Evolutionary conservation across 2,888 invertebrate species (phyloP).

Genomic region (Empis livida): DNA sequence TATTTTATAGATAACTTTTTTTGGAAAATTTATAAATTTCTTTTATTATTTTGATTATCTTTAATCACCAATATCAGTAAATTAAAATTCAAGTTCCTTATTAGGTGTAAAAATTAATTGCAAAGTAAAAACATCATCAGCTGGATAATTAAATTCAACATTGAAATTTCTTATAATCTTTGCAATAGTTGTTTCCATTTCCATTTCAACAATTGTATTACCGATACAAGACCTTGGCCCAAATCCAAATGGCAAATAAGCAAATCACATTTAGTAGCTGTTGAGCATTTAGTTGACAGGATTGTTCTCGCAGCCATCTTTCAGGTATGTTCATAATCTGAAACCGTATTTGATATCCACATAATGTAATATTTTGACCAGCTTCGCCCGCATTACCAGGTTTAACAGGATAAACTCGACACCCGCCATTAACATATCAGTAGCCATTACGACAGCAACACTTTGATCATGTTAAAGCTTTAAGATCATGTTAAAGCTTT

Average conservation of each 20-base stretch:
- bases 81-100: slow-evolving; percentile 21
- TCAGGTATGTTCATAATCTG: slow-evolving; percentile 53
- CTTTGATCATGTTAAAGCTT: slow-evolving; percentile 45
- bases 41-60: no score
- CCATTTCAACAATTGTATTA: slow-evolving; percentile 53
- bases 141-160: slow-evolving; percentile 21
- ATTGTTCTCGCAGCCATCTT: slow-evolving; percentile 42
- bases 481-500: no score
- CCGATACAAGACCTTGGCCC: slow-evolving; percentile 46
- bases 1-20: no score
- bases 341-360: slow-evolving; percentile 48
- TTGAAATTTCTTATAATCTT: slow-evolving; percentile 25
- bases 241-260: slow-evolving; percentile 14
- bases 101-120: slow-evolving; percentile 21
- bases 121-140: slow-evolving; percentile 17
- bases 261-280: slow-evolving; percentile 11
- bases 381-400: slow-evolving; percentile 43
- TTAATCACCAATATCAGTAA: slow-evolving; percentile 12
- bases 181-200: slow-evolving; percentile 41
- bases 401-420: slow-evolving; percentile 47
- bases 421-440: slow-evolving; percentile 58
- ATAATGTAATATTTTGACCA: slow-evolving; percentile 42
- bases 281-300: slow-evolving; percentile 6
- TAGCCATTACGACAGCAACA: slow-evolving; percentile 52
- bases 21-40: no score